Evolutionary conservation across 2,888 invertebrate species (phyloP), one percentile per base, ranked within the genome.

Genomic region (Dolichomitus sp.): DNA sequence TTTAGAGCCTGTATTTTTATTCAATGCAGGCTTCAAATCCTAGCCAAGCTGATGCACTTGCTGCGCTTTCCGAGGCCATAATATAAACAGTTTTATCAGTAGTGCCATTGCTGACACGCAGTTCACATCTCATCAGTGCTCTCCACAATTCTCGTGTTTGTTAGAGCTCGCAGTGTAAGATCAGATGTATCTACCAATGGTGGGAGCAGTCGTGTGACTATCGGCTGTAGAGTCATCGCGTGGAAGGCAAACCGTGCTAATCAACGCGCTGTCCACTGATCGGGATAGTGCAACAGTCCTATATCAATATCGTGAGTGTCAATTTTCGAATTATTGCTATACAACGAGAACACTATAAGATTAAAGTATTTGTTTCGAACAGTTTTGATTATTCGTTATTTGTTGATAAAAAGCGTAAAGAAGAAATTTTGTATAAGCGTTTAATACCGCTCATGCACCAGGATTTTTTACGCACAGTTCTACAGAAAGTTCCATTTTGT

Each of bases 71-170:
- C 57, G n/a, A 45, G 54, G 42, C 5, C 1, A 12, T 27, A 42
- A 40, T 42, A 19, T 61, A 40, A 23, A 19, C 33, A n/a, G 11
- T 5, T n/a, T 19, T 33, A 33, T 14, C 19, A 33, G 48, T 61
- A 48, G 50, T 45, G 48, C 27, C n/a, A 48, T 72, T 61, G 61
- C 37, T 30, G 19, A 45, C 23, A 19, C 48, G n/a, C 17, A 33
- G 50, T 37, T 50, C n/a, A n/a, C 50, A 50, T 59, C 59, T 73
- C 73, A 37, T 37, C 37, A 11, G n/a, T 5, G 1, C n/a, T 57
- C 61, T 23, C 37, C 61, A 23, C 65, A 37, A 7, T 37, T 9
- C 19, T 37, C 19, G 37, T 19, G 19, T 7, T 37, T 59, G 17
- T 37, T 33, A 27, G n/a, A 9, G 17, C 37, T 40, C 17, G 12